phyloP scores from a whole-genome alignment of 2,888 invertebrate species.

The Cryptocephalus moraei region DNA sequence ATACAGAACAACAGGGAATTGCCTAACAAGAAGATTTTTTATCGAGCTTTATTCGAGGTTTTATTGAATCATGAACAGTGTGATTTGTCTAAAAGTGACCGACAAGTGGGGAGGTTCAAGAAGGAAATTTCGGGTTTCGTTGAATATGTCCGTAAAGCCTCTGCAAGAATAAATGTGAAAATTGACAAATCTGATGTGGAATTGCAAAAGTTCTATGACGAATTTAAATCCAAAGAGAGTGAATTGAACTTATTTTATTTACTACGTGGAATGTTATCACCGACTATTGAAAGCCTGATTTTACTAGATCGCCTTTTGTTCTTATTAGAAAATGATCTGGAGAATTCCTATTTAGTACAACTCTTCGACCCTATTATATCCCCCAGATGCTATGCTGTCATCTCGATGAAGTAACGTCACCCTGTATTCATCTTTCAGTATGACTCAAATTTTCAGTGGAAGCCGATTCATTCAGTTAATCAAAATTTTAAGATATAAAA shows the following conservation, averaged over 20 bases:
- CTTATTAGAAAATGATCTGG: constrained; percentile 54
- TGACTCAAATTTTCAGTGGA: background rate
- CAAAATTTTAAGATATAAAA: background rate
- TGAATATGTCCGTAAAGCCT: constrained; percentile 61
- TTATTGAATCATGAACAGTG: constrained; percentile 39
- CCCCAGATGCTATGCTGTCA: constrained; percentile 69
- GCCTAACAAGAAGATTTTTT: constrained; percentile 58
- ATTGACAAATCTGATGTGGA: constrained; percentile 38
- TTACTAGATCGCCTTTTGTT: constrained; percentile 72
- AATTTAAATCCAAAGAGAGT: constrained; percentile 40
- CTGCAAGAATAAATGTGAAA: constrained; percentile 49
- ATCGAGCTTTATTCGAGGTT: constrained; percentile 67
- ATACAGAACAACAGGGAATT: constrained; percentile 45
- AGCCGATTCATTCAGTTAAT: background rate
- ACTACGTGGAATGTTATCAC: constrained; percentile 64
- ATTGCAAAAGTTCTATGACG: constrained; percentile 35
- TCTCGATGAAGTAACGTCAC: constrained; percentile 43
- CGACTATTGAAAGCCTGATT: constrained; percentile 71
- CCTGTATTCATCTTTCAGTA: background rate
- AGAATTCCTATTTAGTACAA: constrained; percentile 55
- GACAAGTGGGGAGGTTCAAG: constrained; percentile 46
- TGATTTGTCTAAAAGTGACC: constrained; percentile 31
- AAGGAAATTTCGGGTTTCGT: constrained; percentile 49
- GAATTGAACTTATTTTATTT: constrained; percentile 67
- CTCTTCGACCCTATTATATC: constrained; percentile 78